phyloP scores from a whole-genome alignment of 1,140 invertebrate species.

The Aphelinus certus region DNA sequence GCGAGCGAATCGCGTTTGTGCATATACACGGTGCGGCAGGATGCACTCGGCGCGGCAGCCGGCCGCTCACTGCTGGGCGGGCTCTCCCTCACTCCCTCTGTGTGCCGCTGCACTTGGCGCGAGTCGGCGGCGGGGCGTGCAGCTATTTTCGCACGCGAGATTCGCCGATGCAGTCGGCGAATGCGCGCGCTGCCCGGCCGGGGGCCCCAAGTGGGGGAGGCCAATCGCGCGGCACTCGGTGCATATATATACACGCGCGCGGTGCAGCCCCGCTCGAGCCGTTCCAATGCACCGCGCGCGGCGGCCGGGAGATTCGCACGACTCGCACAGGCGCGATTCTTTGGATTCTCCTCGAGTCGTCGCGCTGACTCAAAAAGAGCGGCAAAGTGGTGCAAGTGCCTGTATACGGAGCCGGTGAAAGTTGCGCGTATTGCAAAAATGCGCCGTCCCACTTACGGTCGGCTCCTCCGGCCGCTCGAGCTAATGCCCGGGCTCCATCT shows the following conservation, averaged over 20 bases:
- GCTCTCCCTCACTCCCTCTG: slow-evolving; percentile 7
- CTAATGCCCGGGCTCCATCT: too few relatives aligned
- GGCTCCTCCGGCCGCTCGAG: too few relatives aligned
- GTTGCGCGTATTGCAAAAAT: slow-evolving; percentile 29
- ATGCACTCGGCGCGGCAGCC: background rate
- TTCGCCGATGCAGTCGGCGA: slow-evolving; percentile 30
- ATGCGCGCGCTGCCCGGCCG: slow-evolving; percentile 4
- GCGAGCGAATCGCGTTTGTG: too few relatives aligned
- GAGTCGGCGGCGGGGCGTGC: background rate
- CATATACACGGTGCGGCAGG: background rate
- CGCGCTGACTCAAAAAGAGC: background rate
- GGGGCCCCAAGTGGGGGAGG: too few relatives aligned
- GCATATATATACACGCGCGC: slow-evolving; percentile 26
- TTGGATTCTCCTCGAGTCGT: background rate
- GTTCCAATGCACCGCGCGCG: slow-evolving; percentile 43
- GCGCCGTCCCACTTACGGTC: slow-evolving; percentile 12
- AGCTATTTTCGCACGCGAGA: slow-evolving; percentile 31
- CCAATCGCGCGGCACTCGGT: background rate
- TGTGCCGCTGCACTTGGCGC: slow-evolving; percentile 26
- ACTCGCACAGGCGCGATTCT: slow-evolving; percentile 1
- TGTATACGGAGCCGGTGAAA: slow-evolving; percentile 3
- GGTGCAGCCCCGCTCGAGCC: slow-evolving; percentile 40
- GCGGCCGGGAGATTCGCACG: slow-evolving; percentile 20
- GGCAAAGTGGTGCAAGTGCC: slow-evolving; percentile 25
- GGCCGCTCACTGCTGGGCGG: background rate